phyloP scores from a whole-genome alignment of 2,113 vertebrate genomes.

The Elephas maximus region DNA sequence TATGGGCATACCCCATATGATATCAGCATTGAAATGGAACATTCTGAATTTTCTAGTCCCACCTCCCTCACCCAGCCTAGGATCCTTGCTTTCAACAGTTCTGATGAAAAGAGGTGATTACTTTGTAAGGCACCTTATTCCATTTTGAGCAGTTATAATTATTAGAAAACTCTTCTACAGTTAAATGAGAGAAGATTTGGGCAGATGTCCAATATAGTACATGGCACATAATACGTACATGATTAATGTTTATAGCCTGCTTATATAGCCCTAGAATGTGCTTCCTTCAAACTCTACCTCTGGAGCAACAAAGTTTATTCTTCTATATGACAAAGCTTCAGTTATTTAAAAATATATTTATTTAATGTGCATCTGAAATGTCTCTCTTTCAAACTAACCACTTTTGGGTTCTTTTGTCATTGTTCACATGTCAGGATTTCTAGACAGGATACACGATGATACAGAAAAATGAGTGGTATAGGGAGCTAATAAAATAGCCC shows the following conservation, averaged over 20 bases:
- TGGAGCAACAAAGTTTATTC: slow-evolving; percentile 42
- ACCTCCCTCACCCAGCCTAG: background rate
- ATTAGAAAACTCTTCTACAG: background rate
- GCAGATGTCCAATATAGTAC: background rate
- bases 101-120: slow-evolving; percentile 28
- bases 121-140: slow-evolving; percentile 20
- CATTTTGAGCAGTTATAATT: slow-evolving; percentile 21
- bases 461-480: background rate
- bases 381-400: background rate
- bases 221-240: slow-evolving; percentile 33
- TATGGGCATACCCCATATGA: background rate
- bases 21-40: slow-evolving; percentile 7
- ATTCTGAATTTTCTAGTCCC: slow-evolving; percentile 40
- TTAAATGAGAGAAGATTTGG: slow-evolving; percentile 34
- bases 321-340: background rate
- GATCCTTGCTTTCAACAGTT: background rate
- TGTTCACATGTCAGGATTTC: slow-evolving; percentile 11
- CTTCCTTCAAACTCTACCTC: background rate
- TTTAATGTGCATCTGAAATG: background rate
- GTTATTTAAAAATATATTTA: slow-evolving; percentile 17
- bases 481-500: background rate
- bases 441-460: slow-evolving; percentile 26
- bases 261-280: slow-evolving; percentile 15
- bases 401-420: background rate
- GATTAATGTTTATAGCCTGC: slow-evolving; percentile 9